Evolutionary conservation across 2,888 invertebrate species (phyloP), one percentile per base, ranked within the genome.

Genomic region (Chrysotoxum bicinctum): DNA sequence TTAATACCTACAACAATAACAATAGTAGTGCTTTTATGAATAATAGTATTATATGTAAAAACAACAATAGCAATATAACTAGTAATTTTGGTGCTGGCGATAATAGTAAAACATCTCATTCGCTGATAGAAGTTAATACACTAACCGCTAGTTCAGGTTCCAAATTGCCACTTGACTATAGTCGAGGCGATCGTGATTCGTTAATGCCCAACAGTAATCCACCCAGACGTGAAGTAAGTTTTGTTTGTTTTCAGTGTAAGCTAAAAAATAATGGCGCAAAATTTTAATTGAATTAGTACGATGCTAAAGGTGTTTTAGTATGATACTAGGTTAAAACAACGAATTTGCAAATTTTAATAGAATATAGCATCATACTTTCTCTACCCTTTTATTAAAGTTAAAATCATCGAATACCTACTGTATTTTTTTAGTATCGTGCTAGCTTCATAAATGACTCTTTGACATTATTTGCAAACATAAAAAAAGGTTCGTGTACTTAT

Each of bases 131-230:
- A 30, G 64, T 64, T 19, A 48, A 48, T 48, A 19, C 48, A 48
- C 21, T 48, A 21, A 19, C 32, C 35, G 5, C 35, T 66, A 50
- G 66, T 66, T 35, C 50, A 35, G 66, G 66, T 50, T 35, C 35
- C 2, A 64, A 45, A n/a, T 64, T 45, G 16, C 50, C 35, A 35
- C 14, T 32, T 30, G 45, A 64, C 1, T 64, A 88, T 88, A 87
- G 86, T 89, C 90, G 89, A 87, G 91, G 89, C 89, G 91, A 91
- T 91, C 91, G 91, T 90, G 91, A 91, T 91, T 89, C 91, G 88
- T 89, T 90, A 88, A 89, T 91, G 90, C 89, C 92, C 85, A 92
- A 91, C 90, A 89, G 91, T 89, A 90, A 91, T 89, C 91, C 91
- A 90, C 91, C 91, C 89, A 90, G 90, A 89, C 89, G 91, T 90